These are phyloP conservation scores for Axis porcinus DNA, from an alignment of 2,113 vertebrate species.

Conservation along the genomic window DNA sequence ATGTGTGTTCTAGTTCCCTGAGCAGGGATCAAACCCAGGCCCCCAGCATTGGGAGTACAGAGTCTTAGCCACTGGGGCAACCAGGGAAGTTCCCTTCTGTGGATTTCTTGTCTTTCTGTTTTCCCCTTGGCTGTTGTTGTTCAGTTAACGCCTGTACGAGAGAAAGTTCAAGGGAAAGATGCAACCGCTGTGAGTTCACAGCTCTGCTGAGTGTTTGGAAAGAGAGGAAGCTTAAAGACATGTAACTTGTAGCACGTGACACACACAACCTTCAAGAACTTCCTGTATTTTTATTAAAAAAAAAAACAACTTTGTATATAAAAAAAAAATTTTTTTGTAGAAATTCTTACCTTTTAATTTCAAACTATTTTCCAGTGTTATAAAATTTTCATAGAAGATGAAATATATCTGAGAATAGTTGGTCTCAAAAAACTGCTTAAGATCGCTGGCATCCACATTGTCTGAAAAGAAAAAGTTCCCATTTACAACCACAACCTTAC, in stretches of 20 bases:
- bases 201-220: background rate
- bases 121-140: background rate
- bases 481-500: conserved; percentile 19
- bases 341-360: conserved; percentile 95
- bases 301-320: background rate
- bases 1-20: background rate
- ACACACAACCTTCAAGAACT: background rate
- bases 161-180: background rate
- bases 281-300: background rate
- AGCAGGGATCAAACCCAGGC: background rate
- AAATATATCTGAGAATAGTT: conserved; percentile 99
- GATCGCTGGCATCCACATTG: conserved; percentile 92
- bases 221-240: background rate
- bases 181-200: background rate
- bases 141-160: background rate
- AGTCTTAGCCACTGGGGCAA: background rate
- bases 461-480: conserved; percentile 83
- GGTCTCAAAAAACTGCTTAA: conserved; percentile 96
- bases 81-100: background rate
- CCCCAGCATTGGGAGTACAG: background rate
- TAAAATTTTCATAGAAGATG: conserved; percentile 99
- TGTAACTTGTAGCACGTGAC: background rate
- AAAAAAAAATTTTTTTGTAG: background rate
- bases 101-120: background rate
- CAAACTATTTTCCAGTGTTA: conserved; percentile 99